Percentiles rank a stretch among this genome's conserved stretches.
Evolutionary conservation across 2,797 vertebrate species (phyloP).

Genomic region (Podarcis lilfordi): DNA sequence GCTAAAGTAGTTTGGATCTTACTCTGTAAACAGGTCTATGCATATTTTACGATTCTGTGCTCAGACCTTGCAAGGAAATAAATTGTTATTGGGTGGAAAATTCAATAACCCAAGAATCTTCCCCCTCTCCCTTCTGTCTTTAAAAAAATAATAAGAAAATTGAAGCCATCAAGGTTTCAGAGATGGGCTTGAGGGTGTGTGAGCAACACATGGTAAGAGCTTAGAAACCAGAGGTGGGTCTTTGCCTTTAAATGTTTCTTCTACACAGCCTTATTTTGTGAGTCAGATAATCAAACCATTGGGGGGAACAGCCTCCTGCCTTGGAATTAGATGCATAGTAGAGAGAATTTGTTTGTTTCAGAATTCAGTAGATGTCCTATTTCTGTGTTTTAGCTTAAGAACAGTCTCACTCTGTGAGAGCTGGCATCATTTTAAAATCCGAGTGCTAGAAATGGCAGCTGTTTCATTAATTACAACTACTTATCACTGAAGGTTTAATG

Average conservation of each 20-base stretch:
- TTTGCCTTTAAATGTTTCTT: not conserved
- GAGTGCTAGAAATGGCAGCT: not conserved
- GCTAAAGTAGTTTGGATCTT: not conserved
- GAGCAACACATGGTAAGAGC: not conserved
- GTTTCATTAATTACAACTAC: not conserved
- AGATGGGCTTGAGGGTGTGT: not conserved
- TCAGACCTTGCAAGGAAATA: not conserved
- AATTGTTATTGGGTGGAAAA: not conserved
- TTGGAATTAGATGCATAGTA: not conserved
- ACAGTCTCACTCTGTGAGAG: not conserved
- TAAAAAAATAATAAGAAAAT: not conserved
- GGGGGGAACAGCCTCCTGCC: not conserved
- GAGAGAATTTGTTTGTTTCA: not conserved
- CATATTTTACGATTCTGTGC: not conserved
- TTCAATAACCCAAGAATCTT: not conserved
- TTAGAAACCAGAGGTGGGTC: not conserved
- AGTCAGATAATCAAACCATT: not conserved
- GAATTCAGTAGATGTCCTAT: fast-evolving
- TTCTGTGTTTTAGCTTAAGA: not conserved
- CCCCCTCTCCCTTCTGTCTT: too few species aligned
- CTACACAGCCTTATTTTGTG: fast-evolving
- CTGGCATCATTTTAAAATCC: not conserved
- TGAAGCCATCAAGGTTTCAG: not conserved
- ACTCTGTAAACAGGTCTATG: not conserved
- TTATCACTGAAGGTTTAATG: not conserved